A percentile compares a stretch with the other conserved stretches of the same genome.
Evolutionary conservation across 1,140 invertebrate species (phyloP).

Genomic region (Calliphora vicina): DNA sequence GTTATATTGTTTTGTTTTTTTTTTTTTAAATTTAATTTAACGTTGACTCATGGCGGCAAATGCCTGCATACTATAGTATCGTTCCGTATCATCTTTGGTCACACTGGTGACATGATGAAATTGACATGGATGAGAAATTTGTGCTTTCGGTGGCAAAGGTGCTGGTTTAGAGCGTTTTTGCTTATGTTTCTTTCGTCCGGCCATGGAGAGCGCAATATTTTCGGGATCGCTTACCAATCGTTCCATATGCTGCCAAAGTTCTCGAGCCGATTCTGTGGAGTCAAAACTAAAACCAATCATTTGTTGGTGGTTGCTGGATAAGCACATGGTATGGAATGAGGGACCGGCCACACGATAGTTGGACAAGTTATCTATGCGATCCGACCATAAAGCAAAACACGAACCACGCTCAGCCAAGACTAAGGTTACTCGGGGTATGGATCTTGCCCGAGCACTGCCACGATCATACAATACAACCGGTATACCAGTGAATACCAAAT

Average conservation of each 20-base stretch:
- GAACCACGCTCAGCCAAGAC: slow-evolving; percentile 83
- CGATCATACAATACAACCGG: slow-evolving; percentile 82
- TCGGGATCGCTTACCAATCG: slow-evolving; percentile 78
- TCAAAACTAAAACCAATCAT: slow-evolving; percentile 80
- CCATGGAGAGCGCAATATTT: slow-evolving; percentile 78
- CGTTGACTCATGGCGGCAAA: slow-evolving; percentile 61
- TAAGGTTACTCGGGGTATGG: slow-evolving; percentile 77
- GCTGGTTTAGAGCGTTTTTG: slow-evolving; percentile 65
- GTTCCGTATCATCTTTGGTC: slow-evolving; percentile 72
- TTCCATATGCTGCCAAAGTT: slow-evolving; percentile 76
- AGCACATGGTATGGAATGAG: slow-evolving; percentile 85
- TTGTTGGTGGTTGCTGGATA: slow-evolving; percentile 67
- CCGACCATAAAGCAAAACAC: slow-evolving; percentile 85
- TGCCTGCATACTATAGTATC: slow-evolving; percentile 75
- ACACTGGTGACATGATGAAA: slow-evolving; percentile 88
- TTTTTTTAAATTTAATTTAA: neutral
- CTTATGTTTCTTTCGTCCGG: slow-evolving; percentile 71
- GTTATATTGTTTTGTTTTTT: neutral
- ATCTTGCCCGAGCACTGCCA: slow-evolving; percentile 75
- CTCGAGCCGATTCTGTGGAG: slow-evolving; percentile 74
- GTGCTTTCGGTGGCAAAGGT: slow-evolving; percentile 76
- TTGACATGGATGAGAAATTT: slow-evolving; percentile 87
- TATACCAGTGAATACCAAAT: slow-evolving; percentile 80
- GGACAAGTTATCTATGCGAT: slow-evolving; percentile 79
- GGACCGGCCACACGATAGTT: slow-evolving; percentile 72